Percentiles rank a stretch among this genome's conserved stretches.
Evolutionary conservation across 2,113 vertebrate species (phyloP).

Genomic region (Phycodurus eques): DNA sequence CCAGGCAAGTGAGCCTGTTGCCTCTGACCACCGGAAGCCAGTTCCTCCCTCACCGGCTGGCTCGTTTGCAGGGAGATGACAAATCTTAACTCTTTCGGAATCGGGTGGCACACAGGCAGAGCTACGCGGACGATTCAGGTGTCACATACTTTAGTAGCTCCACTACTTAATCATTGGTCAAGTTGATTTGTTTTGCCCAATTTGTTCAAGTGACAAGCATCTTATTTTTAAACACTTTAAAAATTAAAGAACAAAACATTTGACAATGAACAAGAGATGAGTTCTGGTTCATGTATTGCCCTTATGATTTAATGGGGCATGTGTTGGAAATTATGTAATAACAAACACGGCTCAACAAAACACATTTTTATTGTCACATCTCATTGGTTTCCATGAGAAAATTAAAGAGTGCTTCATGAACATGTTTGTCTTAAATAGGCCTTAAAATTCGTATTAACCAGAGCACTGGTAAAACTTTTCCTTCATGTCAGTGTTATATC

Average conservation of each 20-base stretch:
- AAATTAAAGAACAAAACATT: background rate
- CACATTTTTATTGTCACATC: background rate
- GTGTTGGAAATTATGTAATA: background rate
- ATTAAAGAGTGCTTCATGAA: background rate
- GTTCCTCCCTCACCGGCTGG: constrained; percentile 51
- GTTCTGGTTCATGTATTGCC: background rate
- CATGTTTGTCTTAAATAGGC: background rate
- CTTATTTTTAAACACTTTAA: background rate
- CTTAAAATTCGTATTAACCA: background rate
- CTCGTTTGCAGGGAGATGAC: constrained; percentile 26
- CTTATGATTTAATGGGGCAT: background rate
- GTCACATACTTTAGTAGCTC: background rate
- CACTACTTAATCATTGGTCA: background rate
- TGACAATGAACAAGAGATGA: background rate
- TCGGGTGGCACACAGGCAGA: constrained; percentile 33
- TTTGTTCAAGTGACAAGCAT: background rate
- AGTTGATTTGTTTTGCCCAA: background rate
- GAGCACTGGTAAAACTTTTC: background rate
- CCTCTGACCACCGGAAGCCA: constrained; percentile 47
- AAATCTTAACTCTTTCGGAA: constrained; percentile 71
- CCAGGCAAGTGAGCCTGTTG: constrained; percentile 57
- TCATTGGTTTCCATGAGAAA: background rate
- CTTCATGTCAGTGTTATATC: background rate
- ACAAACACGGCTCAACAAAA: background rate
- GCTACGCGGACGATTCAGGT: background rate